A percentile compares a stretch with the other conserved stretches of the same genome.
Evolutionary conservation across 2,888 invertebrate genomes (phyloP).

Genomic region (Cantharis flavilabris): DNA sequence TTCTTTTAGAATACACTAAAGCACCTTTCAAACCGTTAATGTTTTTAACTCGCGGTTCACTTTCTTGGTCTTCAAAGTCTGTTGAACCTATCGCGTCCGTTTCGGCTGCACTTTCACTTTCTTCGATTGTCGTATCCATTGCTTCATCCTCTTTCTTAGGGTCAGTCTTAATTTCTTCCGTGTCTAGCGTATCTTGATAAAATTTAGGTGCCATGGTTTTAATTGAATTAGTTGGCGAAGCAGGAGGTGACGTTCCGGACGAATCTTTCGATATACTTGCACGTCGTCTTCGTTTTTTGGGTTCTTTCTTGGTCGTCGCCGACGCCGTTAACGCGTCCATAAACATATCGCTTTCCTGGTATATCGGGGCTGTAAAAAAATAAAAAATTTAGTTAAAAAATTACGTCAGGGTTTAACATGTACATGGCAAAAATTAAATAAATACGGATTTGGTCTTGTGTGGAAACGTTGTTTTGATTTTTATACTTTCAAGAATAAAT

Average conservation of each 20-base stretch:
- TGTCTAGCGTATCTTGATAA: slow-evolving; percentile 88
- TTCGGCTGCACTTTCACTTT: slow-evolving; percentile 1
- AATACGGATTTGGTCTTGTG: background rate
- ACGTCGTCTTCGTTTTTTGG: slow-evolving; percentile 78
- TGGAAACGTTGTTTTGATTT: background rate
- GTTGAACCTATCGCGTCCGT: background rate
- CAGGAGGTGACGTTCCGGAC: slow-evolving; percentile 52
- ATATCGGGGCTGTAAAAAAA: slow-evolving; percentile 66
- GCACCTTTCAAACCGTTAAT: slow-evolving; percentile 72
- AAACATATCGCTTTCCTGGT: slow-evolving; percentile 91
- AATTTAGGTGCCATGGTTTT: slow-evolving; percentile 68
- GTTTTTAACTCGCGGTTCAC: slow-evolving; percentile 33
- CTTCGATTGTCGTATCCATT: background rate
- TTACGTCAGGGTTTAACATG: background rate
- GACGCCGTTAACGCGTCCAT: slow-evolving; percentile 88
- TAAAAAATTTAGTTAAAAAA: slow-evolving; percentile 13
- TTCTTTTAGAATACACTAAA: slow-evolving; percentile 72
- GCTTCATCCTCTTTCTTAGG: slow-evolving; percentile 6
- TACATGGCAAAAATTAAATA: background rate
- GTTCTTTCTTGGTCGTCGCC: slow-evolving; percentile 73
- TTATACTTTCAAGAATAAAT: background rate
- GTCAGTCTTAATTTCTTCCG: slow-evolving; percentile 50
- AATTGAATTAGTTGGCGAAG: slow-evolving; percentile 41
- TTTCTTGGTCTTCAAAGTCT: slow-evolving; percentile 16
- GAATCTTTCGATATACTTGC: slow-evolving; percentile 71